Evolutionary conservation across 2,888 invertebrate species (phyloP).

Genomic region (Aphrophora alni): DNA sequence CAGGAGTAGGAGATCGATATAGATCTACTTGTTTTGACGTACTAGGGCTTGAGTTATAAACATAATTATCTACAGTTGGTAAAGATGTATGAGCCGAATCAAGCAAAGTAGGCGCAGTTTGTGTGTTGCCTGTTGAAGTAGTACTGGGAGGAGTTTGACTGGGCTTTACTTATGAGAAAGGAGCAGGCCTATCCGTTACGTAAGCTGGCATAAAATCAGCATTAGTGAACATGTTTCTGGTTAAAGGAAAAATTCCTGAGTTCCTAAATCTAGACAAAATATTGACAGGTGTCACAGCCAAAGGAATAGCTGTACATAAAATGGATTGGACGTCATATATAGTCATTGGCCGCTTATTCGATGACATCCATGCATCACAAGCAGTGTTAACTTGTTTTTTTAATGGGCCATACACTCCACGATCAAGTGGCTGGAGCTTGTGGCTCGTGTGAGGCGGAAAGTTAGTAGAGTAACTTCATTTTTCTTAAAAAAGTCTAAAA

Average conservation of each 20-base stretch:
- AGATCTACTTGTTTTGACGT: neutral
- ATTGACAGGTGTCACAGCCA: conserved; percentile 13
- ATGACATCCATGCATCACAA: conserved; percentile 27
- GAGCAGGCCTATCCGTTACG: conserved; percentile 24
- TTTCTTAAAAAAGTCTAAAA: conserved; percentile 30
- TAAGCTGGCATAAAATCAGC: conserved; percentile 19
- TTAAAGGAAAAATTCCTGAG: neutral
- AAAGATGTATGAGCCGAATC: too few species aligned
- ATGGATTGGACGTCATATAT: conserved; percentile 28
- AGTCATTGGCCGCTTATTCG: conserved; percentile 28
- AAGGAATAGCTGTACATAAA: neutral
- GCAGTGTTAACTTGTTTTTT: too few species aligned
- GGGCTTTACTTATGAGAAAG: too few species aligned
- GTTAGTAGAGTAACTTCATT: conserved; percentile 36
- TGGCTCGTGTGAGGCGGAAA: too few species aligned
- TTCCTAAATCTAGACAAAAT: conserved; percentile 12
- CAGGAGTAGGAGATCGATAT: neutral
- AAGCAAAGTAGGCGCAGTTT: neutral
- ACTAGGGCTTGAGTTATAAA: neutral
- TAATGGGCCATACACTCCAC: conserved; percentile 30
- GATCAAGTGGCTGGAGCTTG: conserved; percentile 40
- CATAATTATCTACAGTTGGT: neutral
- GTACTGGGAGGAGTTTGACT: too few species aligned
- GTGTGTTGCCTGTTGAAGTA: too few species aligned
- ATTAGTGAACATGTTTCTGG: neutral